Percentiles rank a stretch among this genome's conserved stretches.
Evolutionary conservation across 2,888 invertebrate species (phyloP).

Genomic region (Sabatieria punctata): DNA sequence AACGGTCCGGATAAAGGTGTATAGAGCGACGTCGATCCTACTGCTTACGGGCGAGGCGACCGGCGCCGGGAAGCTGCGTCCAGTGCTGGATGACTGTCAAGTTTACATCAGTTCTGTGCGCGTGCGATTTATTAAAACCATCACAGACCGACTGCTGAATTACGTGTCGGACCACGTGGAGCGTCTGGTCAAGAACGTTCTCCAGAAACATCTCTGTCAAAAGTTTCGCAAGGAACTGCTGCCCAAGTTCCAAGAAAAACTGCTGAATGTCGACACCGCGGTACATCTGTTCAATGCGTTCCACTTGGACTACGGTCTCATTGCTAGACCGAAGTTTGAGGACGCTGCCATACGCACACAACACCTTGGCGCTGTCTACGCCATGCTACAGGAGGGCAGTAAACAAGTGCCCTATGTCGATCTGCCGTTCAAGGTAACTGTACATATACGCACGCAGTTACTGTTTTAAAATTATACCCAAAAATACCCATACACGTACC

Average conservation of each 20-base stretch:
- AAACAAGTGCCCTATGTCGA: too few relatives aligned
- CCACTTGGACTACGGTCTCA: not conserved
- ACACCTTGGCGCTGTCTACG: slow-evolving; percentile 2
- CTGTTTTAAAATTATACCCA: too few relatives aligned
- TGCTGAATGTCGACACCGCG: not conserved
- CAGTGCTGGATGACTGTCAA: not conserved
- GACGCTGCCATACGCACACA: not conserved
- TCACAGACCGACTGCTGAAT: too few relatives aligned
- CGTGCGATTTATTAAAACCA: too few relatives aligned
- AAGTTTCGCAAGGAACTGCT: not conserved
- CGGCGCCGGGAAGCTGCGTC: not conserved
- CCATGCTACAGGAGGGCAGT: not conserved
- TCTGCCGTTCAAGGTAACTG: too few relatives aligned
- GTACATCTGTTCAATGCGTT: not conserved
- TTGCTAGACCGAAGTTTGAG: not conserved
- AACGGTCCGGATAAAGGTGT: not conserved
- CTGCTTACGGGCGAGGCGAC: not conserved
- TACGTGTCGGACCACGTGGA: not conserved
- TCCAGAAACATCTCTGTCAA: not conserved
- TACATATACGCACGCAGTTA: too few relatives aligned
- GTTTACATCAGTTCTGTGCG: not conserved
- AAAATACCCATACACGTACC: too few relatives aligned
- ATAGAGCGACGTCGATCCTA: not conserved
- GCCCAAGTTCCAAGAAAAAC: not conserved
- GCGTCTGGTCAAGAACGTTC: not conserved